Conservation (phyloP, 2,888 invertebrate species). For the Pammene aurita region DNA sequence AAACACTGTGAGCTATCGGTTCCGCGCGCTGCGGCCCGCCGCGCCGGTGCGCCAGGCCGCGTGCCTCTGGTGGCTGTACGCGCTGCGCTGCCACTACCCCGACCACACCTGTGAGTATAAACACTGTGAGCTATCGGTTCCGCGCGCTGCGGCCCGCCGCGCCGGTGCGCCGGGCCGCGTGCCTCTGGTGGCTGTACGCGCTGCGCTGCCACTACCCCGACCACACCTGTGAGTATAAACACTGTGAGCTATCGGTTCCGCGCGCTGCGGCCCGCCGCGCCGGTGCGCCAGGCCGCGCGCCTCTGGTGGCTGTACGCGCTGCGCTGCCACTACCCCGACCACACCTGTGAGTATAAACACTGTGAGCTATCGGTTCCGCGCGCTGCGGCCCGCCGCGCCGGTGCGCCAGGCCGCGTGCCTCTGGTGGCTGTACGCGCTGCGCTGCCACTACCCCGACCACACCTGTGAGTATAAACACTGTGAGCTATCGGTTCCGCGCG, state of each 20-base stretch:
- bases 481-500: slow-evolving; percentile 88
- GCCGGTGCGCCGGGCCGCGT: slow-evolving; percentile 84
- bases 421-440: slow-evolving; percentile 93
- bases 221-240: slow-evolving; percentile 70
- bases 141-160: slow-evolving; percentile 90
- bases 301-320: slow-evolving; percentile 93
- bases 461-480: slow-evolving; percentile 72
- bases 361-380: no score
- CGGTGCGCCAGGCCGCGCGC: slow-evolving; percentile 85
- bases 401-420: slow-evolving; percentile 85
- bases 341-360: slow-evolving; percentile 71
- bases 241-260: no score
- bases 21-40: slow-evolving; percentile 90
- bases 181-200: slow-evolving; percentile 92
- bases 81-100: slow-evolving; percentile 85
- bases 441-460: slow-evolving; percentile 81
- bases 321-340: slow-evolving; percentile 82
- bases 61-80: slow-evolving; percentile 92
- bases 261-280: slow-evolving; percentile 88
- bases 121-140: no score
- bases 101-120: slow-evolving; percentile 70
- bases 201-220: slow-evolving; percentile 84
- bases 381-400: slow-evolving; percentile 88
- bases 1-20: no score
- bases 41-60: slow-evolving; percentile 84